These are phyloP conservation scores for Capricornis sumatraensis DNA, from an alignment of 2,113 vertebrate species.

Conservation along the genomic window DNA sequence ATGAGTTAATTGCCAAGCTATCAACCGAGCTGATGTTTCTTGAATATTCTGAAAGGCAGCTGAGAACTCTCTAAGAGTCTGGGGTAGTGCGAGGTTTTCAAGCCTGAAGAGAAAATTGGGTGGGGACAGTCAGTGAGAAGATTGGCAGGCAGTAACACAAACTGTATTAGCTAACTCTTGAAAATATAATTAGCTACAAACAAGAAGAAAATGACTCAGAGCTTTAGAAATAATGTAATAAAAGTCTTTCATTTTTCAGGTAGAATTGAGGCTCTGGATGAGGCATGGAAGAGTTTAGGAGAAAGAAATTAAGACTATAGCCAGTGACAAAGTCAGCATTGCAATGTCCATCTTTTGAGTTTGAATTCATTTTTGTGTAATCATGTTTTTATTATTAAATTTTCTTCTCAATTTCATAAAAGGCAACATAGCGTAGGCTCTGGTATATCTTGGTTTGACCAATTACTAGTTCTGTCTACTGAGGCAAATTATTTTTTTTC, in stretches of 20 bases:
- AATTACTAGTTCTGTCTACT: background rate
- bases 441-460: background rate
- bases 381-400: background rate
- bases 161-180: background rate
- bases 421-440: background rate
- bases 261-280: background rate
- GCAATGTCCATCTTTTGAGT: background rate
- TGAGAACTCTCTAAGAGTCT: background rate
- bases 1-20: conserved; percentile 61
- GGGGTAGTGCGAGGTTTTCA: background rate
- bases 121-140: background rate
- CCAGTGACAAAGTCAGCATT: background rate
- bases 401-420: background rate
- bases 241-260: background rate
- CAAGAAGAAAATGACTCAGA: background rate
- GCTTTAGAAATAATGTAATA: background rate
- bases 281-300: background rate
- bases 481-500: background rate
- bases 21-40: background rate
- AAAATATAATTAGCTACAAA: background rate
- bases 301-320: background rate
- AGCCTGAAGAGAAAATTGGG: background rate
- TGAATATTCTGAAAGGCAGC: background rate
- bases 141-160: background rate
- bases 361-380: background rate